Evolutionary conservation across 2,888 invertebrate genomes (phyloP), one percentile per base, ranked within the genome.

Genomic region (Dryococelus australis): DNA sequence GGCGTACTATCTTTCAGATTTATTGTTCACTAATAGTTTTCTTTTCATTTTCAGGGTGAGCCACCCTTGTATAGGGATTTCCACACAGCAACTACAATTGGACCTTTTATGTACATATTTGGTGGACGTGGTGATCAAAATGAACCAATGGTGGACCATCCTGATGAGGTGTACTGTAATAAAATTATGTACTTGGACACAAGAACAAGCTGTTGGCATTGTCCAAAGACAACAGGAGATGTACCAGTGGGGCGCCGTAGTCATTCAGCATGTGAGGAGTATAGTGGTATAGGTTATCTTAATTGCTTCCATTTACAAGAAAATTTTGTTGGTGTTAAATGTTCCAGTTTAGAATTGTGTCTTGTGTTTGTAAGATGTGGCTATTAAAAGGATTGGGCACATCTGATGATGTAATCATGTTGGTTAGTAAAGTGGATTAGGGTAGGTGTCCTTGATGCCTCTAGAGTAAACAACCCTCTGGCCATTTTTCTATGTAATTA

Each of bases 221-320:
- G 92, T 89, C 95, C 94, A 53, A 93, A 91, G 89, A 95, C 94
- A 88, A 92, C 92, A 84, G 97, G 96, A 4, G 93, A 94, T 86
- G 89, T 94, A 91, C 98, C 98, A 5, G 93, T 94, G 87, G 98
- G 98, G 78, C 93, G 98, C 89, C 94, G 98, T 85, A 98, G 98
- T 92, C 98, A 98, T 93, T 98, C 98, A 89, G 97, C 98, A 90
- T 98, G 97, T 97, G 94, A 95, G 96, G 94, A 95, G 35, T 91
- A 88, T 85, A 85, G 53, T 35, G 27, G 53, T 35, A 35, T 35
- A 35, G 35, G 35, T 35, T 35, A 35, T 35, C 35, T 35, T 35
- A 35, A 35, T 35, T 35, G 35, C 35, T 35, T 35, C 4, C 1
- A 35, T 35, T 35, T 35, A 4, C 35, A 35, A 35, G 4, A 35